Conservation (phyloP, 2,113 vertebrate genomes). For the Electrona antarctica region DNA sequence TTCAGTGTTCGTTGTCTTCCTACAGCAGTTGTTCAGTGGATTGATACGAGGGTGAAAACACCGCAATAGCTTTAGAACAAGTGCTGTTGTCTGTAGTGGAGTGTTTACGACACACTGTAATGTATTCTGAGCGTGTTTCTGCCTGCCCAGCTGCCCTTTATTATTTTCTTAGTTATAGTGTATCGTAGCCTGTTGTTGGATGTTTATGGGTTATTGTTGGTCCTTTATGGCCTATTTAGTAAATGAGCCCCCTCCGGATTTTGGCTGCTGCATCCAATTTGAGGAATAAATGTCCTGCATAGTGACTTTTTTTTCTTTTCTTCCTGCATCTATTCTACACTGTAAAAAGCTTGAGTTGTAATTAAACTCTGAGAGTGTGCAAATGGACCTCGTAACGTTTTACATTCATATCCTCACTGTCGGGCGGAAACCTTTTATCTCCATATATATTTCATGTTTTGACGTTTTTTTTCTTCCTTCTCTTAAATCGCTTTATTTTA, state of each 20-base stretch:
- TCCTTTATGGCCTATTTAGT: conserved; percentile 46
- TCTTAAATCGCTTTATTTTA: too few relatives aligned
- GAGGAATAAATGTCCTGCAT: conserved; percentile 41
- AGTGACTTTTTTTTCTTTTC: conserved; percentile 9
- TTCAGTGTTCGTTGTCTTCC: too few relatives aligned
- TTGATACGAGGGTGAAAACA: too few relatives aligned
- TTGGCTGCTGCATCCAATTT: conserved; percentile 61
- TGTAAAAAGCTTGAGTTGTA: not conserved
- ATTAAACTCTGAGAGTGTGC: too few relatives aligned
- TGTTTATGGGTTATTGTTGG: conserved; percentile 49
- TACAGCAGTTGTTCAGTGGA: too few relatives aligned
- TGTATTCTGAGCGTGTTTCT: conserved; percentile 51
- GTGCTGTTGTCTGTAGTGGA: not conserved
- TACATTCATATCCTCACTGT: too few relatives aligned
- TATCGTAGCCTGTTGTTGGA: conserved; percentile 45
- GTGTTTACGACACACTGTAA: conserved; percentile 39
- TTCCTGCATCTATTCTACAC: not conserved
- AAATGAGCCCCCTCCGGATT: conserved; percentile 36
- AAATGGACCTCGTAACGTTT: too few relatives aligned
- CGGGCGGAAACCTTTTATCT: too few relatives aligned
- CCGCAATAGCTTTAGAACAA: too few relatives aligned
- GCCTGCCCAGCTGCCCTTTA: conserved; percentile 38
- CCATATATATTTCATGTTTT: too few relatives aligned
- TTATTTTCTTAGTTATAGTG: conserved; percentile 8
- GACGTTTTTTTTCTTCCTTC: too few relatives aligned